Conservation (phyloP, 2,113 vertebrate species). For the Poeciliopsis prolifica region DNA sequence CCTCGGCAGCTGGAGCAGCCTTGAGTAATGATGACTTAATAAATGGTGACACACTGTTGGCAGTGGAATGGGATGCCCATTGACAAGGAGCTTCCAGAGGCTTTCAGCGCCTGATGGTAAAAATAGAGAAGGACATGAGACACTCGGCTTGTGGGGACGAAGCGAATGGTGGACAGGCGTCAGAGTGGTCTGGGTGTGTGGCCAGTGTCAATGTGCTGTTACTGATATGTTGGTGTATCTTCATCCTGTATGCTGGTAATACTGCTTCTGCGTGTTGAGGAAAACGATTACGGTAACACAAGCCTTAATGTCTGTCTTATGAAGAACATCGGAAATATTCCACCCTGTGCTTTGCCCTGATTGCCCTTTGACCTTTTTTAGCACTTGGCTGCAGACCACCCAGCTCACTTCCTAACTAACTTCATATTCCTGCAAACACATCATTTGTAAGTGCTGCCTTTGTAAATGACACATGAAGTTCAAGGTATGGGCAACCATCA, state of each 20-base stretch:
- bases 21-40: conserved; percentile 82
- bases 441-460: conserved; percentile 12
- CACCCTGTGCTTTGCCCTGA: conserved; percentile 42
- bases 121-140: conserved; percentile 76
- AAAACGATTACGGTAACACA: conserved; percentile 67
- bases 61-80: conserved; percentile 70
- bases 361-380: conserved; percentile 31
- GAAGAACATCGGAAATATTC: conserved; percentile 62
- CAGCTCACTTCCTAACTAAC: conserved; percentile 32
- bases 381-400: conserved; percentile 28
- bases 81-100: conserved; percentile 76
- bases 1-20: conserved; percentile 33
- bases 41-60: conserved; percentile 73
- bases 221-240: conserved; percentile 65
- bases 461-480: conserved; percentile 51
- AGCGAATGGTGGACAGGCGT: conserved; percentile 49
- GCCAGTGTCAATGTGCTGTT: conserved; percentile 63
- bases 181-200: conserved; percentile 50
- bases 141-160: conserved; percentile 64
- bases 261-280: conserved; percentile 35
- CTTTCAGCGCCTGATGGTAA: conserved; percentile 77
- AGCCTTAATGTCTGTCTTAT: conserved; percentile 54
- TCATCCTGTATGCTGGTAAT: conserved; percentile 63
- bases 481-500: conserved; percentile 56
- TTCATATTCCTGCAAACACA: conserved; percentile 15